A percentile compares a stretch with the other conserved stretches of the same genome.
phyloP scores from a whole-genome alignment of 1,140 invertebrate species.

The Pemphigus obesinymphae region DNA sequence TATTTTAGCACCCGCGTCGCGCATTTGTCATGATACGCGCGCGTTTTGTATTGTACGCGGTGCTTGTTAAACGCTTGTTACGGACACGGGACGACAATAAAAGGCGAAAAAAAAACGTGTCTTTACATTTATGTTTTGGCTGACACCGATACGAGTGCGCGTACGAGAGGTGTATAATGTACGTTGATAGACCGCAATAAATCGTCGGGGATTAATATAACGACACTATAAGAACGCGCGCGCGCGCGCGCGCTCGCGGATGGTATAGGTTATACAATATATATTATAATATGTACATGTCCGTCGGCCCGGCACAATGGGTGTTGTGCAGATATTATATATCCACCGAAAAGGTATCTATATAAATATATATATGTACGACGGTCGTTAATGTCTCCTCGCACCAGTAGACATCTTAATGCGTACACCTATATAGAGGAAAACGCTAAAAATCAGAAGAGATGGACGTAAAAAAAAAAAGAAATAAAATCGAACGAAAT shows the following conservation, averaged over 20 bases:
- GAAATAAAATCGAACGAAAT: not conserved
- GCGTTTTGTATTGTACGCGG: not conserved
- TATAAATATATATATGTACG: not conserved
- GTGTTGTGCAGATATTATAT: no score
- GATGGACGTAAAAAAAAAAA: not conserved
- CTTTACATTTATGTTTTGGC: conserved; percentile 38
- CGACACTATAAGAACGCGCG: not conserved
- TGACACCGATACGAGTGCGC: not conserved
- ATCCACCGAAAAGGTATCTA: not conserved
- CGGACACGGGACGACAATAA: conserved; percentile 30
- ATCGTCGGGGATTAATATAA: conserved; percentile 30
- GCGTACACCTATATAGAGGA: no score
- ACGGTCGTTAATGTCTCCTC: not conserved
- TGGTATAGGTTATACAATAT: no score
- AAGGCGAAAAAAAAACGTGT: conserved; percentile 30
- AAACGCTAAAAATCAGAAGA: not conserved
- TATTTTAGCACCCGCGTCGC: conserved; percentile 37
- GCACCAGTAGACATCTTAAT: not conserved
- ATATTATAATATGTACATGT: not conserved
- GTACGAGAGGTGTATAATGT: not conserved
- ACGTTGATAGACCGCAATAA: conserved; percentile 35
- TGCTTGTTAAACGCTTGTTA: conserved; percentile 40
- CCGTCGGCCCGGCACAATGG: not conserved
- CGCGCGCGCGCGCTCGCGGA: not conserved
- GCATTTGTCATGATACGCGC: not conserved